Evolutionary conservation across 2,797 vertebrate genomes (phyloP).

Genomic region (Acrossocheilus fasciatus): DNA sequence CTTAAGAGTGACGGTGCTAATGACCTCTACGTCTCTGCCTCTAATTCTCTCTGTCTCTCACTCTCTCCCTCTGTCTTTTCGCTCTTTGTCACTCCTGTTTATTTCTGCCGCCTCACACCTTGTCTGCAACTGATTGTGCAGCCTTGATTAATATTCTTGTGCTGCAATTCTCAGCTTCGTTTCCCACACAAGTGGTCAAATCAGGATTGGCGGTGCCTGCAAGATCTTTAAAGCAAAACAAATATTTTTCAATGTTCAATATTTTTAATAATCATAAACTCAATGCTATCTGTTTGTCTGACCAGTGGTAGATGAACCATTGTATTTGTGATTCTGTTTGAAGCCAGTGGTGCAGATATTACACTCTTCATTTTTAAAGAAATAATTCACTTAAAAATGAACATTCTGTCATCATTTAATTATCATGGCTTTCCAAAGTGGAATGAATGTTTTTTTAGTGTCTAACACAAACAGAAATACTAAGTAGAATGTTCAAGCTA

Average conservation of each 20-base stretch:
- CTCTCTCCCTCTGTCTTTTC: constrained; percentile 32
- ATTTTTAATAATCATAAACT: background rate
- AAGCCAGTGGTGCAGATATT: background rate
- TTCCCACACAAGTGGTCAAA: constrained; percentile 62
- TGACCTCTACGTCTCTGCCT: constrained; percentile 62
- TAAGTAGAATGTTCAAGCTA: background rate
- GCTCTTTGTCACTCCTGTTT: constrained; percentile 29
- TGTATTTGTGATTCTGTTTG: background rate
- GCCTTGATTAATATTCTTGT: constrained; percentile 30
- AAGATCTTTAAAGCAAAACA: background rate
- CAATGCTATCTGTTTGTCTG: background rate
- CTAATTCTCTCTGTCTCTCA: constrained; percentile 37
- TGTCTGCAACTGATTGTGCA: background rate
- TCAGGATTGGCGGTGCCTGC: background rate
- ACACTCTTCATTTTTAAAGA: constrained; percentile 13
- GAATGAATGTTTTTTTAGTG: background rate
- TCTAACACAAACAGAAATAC: background rate
- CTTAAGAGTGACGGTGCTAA: constrained; percentile 78
- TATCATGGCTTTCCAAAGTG: background rate
- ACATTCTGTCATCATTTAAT: background rate
- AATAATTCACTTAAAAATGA: background rate
- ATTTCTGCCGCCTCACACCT: constrained; percentile 21
- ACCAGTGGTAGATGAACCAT: background rate
- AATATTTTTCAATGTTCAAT: background rate
- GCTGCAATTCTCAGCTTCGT: constrained; percentile 59